A percentile compares a stretch with the other conserved stretches of the same genome.
Conservation (phyloP, 2,113 vertebrate genomes). For the Cynoglossus semilaevis region DNA sequence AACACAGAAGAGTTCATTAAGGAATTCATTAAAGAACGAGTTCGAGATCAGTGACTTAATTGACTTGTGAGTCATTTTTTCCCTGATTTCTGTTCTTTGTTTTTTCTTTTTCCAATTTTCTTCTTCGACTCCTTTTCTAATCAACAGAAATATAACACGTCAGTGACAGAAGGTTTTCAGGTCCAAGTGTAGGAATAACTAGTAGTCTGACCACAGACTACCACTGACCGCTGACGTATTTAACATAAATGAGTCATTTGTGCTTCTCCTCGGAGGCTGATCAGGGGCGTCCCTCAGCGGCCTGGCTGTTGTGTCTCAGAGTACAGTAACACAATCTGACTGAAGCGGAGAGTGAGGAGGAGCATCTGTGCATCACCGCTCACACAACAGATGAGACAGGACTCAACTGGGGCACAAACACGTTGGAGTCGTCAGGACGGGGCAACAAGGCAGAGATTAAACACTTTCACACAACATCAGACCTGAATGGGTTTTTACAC, state of each 20-base stretch:
- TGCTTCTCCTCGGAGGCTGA: constrained; percentile 42
- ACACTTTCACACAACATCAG: neutral
- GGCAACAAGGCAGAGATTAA: neutral
- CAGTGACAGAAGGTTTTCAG: too few relatives aligned
- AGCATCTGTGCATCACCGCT: constrained; percentile 67
- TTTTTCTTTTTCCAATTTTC: too few relatives aligned
- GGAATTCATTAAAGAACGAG: too few relatives aligned
- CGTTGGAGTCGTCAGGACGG: constrained; percentile 13
- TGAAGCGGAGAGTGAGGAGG: constrained; percentile 55
- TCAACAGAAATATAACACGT: too few relatives aligned
- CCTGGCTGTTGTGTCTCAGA: constrained; percentile 32
- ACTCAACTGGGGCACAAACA: constrained; percentile 65
- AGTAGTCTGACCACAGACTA: constrained; percentile 13
- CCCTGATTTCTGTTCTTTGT: too few relatives aligned
- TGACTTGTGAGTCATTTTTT: too few relatives aligned
- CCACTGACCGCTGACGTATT: constrained; percentile 28
- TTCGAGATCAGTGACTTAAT: too few relatives aligned
- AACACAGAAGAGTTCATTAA: too few relatives aligned
- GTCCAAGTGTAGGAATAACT: neutral
- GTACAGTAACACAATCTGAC: constrained; percentile 62
- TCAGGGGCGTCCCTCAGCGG: constrained; percentile 35
- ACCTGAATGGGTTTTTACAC: neutral
- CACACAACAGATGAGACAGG: constrained; percentile 38
- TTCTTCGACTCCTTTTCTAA: too few relatives aligned
- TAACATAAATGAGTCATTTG: constrained; percentile 51